Conservation (phyloP, 2,797 vertebrate genomes). For the Argentina silus region DNA sequence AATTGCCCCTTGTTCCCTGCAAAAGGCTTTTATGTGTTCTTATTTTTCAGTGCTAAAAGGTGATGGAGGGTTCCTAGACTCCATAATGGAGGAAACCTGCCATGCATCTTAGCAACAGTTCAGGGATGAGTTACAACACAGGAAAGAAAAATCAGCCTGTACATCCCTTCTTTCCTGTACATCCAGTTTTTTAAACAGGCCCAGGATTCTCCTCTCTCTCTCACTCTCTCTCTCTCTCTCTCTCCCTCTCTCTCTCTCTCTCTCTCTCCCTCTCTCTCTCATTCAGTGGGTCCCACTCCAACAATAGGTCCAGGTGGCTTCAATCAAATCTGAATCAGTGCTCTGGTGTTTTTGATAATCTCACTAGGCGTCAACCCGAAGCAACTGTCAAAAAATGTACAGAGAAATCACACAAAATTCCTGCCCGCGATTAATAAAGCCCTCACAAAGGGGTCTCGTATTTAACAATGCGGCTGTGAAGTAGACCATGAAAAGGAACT, state of each 20-base stretch:
- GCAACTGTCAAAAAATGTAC: conserved; percentile 59
- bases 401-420: conserved; percentile 53
- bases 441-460: conserved; percentile 61
- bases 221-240: no score
- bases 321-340: conserved; percentile 62
- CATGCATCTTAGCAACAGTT: conserved; percentile 19
- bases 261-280: conserved; percentile 25
- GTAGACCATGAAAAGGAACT: conserved; percentile 68
- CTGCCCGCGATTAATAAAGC: conserved; percentile 63
- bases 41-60: conserved; percentile 47
- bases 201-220: conserved; percentile 18
- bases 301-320: conserved; percentile 66
- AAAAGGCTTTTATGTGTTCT: conserved; percentile 48
- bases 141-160: not conserved
- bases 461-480: conserved; percentile 68
- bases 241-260: not conserved
- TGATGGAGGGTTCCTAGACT: conserved; percentile 17
- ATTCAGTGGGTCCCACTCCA: conserved; percentile 1
- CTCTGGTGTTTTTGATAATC: conserved; percentile 66
- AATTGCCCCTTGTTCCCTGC: conserved; percentile 40
- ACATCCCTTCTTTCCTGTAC: conserved; percentile 19
- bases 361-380: conserved; percentile 64
- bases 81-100: conserved; percentile 5
- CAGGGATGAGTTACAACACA: conserved; percentile 28
- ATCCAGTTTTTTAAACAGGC: conserved; percentile 29